Percentiles rank a stretch among this genome's conserved stretches.
phyloP scores from a whole-genome alignment of 2,113 vertebrate species.

The Verasper variegatus region DNA sequence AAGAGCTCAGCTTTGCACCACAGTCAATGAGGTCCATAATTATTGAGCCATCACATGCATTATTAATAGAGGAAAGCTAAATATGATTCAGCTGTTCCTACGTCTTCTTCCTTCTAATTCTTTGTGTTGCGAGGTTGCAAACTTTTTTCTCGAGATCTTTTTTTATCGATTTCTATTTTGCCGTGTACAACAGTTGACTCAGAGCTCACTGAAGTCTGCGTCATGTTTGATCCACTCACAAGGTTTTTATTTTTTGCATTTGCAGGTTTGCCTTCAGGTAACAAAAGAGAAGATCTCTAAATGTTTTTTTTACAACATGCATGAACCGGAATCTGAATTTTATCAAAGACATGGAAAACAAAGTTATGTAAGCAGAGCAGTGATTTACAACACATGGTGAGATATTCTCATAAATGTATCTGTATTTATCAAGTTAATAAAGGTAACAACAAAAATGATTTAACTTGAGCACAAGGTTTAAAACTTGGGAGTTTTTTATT shows the following conservation, averaged over 20 bases:
- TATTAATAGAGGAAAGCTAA: slow-evolving; percentile 16
- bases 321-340: neutral
- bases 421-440: neutral
- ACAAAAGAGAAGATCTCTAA: neutral
- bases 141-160: neutral
- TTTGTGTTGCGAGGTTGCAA: neutral
- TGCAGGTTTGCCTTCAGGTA: slow-evolving; percentile 16
- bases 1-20: neutral
- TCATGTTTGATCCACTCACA: slow-evolving; percentile 16
- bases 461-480: too few relatives aligned
- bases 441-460: neutral
- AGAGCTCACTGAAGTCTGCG: neutral
- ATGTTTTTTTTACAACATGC: neutral
- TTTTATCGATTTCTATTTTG: neutral
- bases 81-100: slow-evolving; percentile 1
- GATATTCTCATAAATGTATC: neutral
- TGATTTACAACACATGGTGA: neutral
- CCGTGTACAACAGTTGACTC: neutral
- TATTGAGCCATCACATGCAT: slow-evolving; percentile 1
- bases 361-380: neutral
- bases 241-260: slow-evolving; percentile 15
- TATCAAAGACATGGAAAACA: neutral
- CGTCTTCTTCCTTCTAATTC: slow-evolving; percentile 4
- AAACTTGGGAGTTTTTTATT: too few relatives aligned
- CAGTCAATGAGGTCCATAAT: neutral